phyloP scores from a whole-genome alignment of 2,888 invertebrate species.

The Polyommatus icarus region DNA sequence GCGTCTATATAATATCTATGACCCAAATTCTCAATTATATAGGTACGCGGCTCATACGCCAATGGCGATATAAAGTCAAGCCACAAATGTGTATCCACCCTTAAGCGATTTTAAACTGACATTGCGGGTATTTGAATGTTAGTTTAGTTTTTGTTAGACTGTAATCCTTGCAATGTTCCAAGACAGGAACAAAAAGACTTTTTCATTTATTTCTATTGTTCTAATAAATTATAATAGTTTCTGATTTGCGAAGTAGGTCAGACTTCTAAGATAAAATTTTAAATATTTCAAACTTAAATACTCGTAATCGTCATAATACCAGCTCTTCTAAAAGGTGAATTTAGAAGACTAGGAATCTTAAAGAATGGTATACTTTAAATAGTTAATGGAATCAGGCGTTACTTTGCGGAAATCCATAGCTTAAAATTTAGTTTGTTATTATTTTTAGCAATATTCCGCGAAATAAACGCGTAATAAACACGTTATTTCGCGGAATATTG shows the following conservation, averaged over 20 bases:
- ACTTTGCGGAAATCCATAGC: no score
- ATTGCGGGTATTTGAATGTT: conserved; percentile 36
- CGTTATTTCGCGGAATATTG: no score
- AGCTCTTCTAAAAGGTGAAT: neutral
- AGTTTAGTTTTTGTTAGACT: conserved; percentile 26
- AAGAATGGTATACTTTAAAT: no score
- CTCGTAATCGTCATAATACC: neutral
- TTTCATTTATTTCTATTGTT: neutral
- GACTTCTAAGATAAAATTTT: neutral
- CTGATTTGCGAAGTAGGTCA: neutral
- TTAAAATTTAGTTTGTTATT: no score
- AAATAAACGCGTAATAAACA: no score
- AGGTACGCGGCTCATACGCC: neutral
- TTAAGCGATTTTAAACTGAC: conserved; percentile 51
- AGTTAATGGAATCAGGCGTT: no score
- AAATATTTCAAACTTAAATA: neutral
- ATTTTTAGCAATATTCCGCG: no score
- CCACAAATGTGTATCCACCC: neutral
- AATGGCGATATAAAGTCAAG: neutral
- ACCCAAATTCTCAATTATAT: no score
- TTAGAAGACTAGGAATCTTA: no score
- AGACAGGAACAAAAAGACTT: neutral
- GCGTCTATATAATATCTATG: no score
- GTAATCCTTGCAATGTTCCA: neutral
- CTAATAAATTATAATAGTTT: neutral